A percentile compares a stretch with the other conserved stretches of the same genome.
These are phyloP conservation scores for Drosophila obscura DNA, from an alignment of 1,140 invertebrate genomes.

Conservation along the genomic window DNA sequence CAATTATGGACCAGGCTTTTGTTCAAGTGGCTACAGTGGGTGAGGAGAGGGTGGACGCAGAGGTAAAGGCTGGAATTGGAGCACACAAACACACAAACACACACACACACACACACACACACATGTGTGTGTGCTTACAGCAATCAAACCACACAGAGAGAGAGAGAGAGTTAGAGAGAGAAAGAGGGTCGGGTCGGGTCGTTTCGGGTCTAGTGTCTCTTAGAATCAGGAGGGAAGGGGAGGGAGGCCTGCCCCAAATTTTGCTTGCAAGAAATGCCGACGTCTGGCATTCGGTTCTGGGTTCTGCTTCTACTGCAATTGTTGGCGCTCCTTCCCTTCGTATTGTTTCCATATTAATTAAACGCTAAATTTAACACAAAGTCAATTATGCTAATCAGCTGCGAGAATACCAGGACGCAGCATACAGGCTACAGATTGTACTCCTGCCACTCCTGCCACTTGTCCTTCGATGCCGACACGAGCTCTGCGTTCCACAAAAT, in stretches of 20 bases:
- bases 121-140: constrained; percentile 21
- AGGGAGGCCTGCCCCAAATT: constrained; percentile 28
- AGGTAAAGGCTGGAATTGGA: constrained; percentile 58
- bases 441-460: too few relatives aligned
- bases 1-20: constrained; percentile 74
- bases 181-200: too few relatives aligned
- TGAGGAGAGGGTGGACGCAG: constrained; percentile 4
- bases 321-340: constrained; percentile 22
- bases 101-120: constrained; percentile 5
- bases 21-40: constrained; percentile 60
- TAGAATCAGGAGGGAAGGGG: too few relatives aligned
- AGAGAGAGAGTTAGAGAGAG: too few relatives aligned
- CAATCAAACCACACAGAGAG: constrained; percentile 19
- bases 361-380: constrained; percentile 79
- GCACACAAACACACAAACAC: constrained; percentile 31
- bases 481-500: constrained; percentile 38
- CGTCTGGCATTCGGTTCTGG: background rate
- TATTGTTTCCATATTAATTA: constrained; percentile 70
- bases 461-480: constrained; percentile 20
- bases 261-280: constrained; percentile 22
- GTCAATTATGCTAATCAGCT: constrained; percentile 79
- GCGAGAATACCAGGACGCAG: background rate
- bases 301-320: background rate
- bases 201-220: too few relatives aligned
- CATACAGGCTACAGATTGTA: background rate